Base-by-base conservation (phyloP, 2,888 invertebrate genomes). In the Agrilus cyanescens region DNA sequence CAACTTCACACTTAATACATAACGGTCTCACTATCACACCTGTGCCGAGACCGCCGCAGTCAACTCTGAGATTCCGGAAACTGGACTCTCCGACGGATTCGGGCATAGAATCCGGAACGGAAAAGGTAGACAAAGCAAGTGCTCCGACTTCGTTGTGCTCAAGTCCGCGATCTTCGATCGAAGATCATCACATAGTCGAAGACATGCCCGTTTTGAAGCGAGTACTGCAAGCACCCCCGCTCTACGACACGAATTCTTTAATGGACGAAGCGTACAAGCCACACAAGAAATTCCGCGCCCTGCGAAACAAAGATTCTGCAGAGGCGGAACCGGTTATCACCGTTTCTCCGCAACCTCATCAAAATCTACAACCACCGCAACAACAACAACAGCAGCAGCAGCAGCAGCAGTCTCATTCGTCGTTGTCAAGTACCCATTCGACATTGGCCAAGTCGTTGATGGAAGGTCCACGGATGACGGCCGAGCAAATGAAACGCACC, bases 241-340 rank as follows among this genome's bases (percentile, higher is more conserved):
- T 91, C 6, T 88, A 90, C 66, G 89, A 90, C 61, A 88, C 90
- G 43, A 85, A 86, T 61, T 83, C 86, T 2, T 68, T 93, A 44
- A 91, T 93, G 90, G 90, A 91, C 64, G 91, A 90, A 68, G 90
- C 90, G 12, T 93, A 93, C 71, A 89, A 91, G 64, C 91, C 91
- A 47, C 93, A 93, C 73, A 93, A 93, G 69, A 93, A 93, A 67
- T 93, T 93, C 76, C 80, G 93, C 35, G 88, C 88, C 2, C 71
- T 88, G 61, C 73, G 87, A 18, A 65, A 67, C 48, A 85, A 86
- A 54, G 87, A 88, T 60, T 79, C 80, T 2, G 84, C 83, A 34
- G 87, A 87, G 58, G 85, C 85, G 2, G 80, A 81, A 56, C 76
- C 79, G 0, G 83, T 82, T 45, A 56, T 66, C 4, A 57, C 64